These are phyloP conservation scores for Xenops minutus DNA, from an alignment of 2,797 vertebrate species.

Conservation along the genomic window DNA sequence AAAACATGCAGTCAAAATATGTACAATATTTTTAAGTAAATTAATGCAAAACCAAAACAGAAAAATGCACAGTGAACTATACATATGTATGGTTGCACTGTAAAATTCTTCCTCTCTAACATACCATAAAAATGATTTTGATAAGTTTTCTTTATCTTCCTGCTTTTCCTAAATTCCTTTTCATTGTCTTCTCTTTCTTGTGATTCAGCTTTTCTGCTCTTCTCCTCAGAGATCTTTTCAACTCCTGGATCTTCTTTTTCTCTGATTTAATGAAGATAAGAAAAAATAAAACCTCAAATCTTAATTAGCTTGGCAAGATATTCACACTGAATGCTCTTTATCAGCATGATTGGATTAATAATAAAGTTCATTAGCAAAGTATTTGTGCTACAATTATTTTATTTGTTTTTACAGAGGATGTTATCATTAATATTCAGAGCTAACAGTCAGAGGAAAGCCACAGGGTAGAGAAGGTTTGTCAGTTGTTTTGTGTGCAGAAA, in stretches of 20 bases:
- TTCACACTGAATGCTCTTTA: slow-evolving; percentile 22
- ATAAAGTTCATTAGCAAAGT: slow-evolving; percentile 12
- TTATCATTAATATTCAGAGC: neutral
- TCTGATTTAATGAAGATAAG: slow-evolving; percentile 30
- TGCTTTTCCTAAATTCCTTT: neutral
- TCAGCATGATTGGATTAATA: slow-evolving; percentile 15
- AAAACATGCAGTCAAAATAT: neutral
- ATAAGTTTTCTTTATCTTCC: neutral
- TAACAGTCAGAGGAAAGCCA: neutral
- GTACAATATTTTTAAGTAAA: neutral
- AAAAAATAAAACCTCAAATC: slow-evolving; percentile 15
- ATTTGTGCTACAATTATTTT: neutral
- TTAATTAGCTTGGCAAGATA: slow-evolving; percentile 37
- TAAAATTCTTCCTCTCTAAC: neutral
- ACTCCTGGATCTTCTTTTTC: neutral
- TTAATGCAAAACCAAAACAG: neutral
- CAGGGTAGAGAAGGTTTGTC: neutral
- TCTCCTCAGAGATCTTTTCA: neutral
- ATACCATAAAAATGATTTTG: neutral
- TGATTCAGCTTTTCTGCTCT: neutral
- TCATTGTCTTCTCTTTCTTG: neutral
- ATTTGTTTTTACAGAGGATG: neutral
- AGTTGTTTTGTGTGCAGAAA: neutral
- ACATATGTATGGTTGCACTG: neutral
- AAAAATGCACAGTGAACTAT: neutral